Evolutionary conservation across 2,113 vertebrate genomes (phyloP).

Genomic region (Gallinago jamesoni): DNA sequence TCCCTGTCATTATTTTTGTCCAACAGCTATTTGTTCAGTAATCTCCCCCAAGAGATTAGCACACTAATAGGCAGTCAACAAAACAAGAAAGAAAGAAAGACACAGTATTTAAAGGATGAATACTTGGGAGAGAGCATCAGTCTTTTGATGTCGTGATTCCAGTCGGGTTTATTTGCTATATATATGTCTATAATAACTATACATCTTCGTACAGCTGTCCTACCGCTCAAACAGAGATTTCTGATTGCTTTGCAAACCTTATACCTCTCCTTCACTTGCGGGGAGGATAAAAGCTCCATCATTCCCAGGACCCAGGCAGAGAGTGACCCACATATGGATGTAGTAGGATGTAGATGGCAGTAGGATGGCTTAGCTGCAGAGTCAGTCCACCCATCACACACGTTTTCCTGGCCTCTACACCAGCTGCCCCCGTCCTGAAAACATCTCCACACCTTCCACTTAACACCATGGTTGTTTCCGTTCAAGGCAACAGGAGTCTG

Average conservation of each 20-base stretch:
- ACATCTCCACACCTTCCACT: neutral
- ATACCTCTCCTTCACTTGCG: neutral
- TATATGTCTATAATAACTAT: slow-evolving; percentile 62
- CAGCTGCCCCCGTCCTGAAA: neutral
- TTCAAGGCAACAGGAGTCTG: neutral
- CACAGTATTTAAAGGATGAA: slow-evolving; percentile 61
- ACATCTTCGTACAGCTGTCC: slow-evolving; percentile 42
- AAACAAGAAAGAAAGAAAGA: slow-evolving; percentile 62
- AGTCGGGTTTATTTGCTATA: slow-evolving; percentile 62
- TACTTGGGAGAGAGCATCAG: slow-evolving; percentile 51
- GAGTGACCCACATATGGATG: rapidly evolving
- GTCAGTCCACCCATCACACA: neutral
- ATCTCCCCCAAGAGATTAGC: slow-evolving; percentile 64
- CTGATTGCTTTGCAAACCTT: neutral
- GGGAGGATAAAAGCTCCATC: rapidly evolving
- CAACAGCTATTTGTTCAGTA: slow-evolving; percentile 66
- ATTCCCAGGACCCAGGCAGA: neutral
- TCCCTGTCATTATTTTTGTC: slow-evolving; percentile 62
- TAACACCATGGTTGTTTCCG: rapidly evolving
- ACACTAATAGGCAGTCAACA: slow-evolving; percentile 66
- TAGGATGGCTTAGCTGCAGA: neutral
- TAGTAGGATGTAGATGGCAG: neutral
- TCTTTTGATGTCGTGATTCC: slow-evolving; percentile 62
- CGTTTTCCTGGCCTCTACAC: rapidly evolving
- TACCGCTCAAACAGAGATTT: neutral